Base-by-base conservation (phyloP, 2,113 vertebrate species). In the Colius striatus region DNA sequence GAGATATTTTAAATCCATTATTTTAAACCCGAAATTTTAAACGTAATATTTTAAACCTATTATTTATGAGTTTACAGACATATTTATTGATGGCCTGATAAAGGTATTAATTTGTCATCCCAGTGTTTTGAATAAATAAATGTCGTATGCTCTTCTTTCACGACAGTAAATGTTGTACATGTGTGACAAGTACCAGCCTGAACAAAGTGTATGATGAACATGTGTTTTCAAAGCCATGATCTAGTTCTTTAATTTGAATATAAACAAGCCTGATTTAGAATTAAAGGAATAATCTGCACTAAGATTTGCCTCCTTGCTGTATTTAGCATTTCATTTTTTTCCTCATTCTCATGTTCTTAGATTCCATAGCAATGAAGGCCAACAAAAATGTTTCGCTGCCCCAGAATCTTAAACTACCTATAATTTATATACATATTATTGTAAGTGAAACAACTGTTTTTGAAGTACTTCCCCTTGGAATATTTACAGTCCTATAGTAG, bases 191-290 rank as follows among this genome's bases (percentile, higher is more conserved):
- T 47, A 89, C 48, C 27, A 96, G 41, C 51, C 61, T 79, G 30
- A 88, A 57, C 88, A 88, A 91, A 38, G 20, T 14, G 30, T 47
- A 19, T n/a, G 53, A 92, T 87, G n/a, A 90, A 60, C 21, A 72
- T 68, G 54, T 63, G 12, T 83, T 89, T 93, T 47, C 87, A 94
- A 79, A 87, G 20, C 45, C 18, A 80, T 43, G 54, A 55, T 89
- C 79, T 89, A 74, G 29, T 79, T 86, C 16, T 90, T 91, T 58
- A 89, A 82, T 75, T 84, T 87, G 30, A 95, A 90, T 83, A 66
- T 62, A 81, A 92, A 91, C 19, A 94, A 60, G 27, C 66, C 38
- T 45, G 41, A 74, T 92, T 87, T 94, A 93, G 47, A 75, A 79
- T 47, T 79, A 85, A 90, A 94, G 11, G 8, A 17, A 27, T 26